These are phyloP conservation scores for Drosophila burlai DNA, from an alignment of 1,140 invertebrate species.

Conservation along the genomic window DNA sequence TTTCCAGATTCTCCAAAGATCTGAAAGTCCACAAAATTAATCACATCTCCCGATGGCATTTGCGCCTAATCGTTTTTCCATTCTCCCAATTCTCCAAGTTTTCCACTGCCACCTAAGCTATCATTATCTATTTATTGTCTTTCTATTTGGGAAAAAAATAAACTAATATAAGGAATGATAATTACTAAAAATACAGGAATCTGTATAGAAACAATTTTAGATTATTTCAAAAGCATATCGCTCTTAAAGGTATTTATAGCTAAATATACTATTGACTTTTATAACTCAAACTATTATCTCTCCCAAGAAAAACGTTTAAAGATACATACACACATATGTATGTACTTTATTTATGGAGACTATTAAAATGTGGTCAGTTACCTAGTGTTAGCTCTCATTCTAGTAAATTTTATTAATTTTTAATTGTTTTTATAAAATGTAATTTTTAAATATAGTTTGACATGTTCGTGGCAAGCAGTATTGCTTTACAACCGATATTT, in stretches of 20 bases:
- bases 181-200: background rate
- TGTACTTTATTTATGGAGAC: background rate
- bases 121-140: slow-evolving; percentile 13
- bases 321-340: background rate
- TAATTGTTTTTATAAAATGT: no score
- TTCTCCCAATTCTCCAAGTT: slow-evolving; percentile 11
- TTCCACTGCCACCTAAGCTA: background rate
- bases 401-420: no score
- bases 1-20: slow-evolving; percentile 9
- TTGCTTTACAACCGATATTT: no score
- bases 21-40: slow-evolving; percentile 21
- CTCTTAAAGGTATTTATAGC: background rate
- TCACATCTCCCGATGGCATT: slow-evolving; percentile 17
- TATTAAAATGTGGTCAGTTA: no score
- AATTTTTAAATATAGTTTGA: no score
- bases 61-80: slow-evolving; percentile 31
- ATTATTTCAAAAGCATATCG: slow-evolving; percentile 2
- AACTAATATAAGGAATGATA: slow-evolving; percentile 2
- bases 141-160: background rate
- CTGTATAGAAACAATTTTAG: background rate
- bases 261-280: background rate
- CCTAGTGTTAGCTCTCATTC: no score
- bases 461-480: no score
- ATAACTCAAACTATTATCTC: background rate
- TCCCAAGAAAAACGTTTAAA: background rate